phyloP scores from a whole-genome alignment of 2,888 invertebrate species.

The Pomacea canaliculata region DNA sequence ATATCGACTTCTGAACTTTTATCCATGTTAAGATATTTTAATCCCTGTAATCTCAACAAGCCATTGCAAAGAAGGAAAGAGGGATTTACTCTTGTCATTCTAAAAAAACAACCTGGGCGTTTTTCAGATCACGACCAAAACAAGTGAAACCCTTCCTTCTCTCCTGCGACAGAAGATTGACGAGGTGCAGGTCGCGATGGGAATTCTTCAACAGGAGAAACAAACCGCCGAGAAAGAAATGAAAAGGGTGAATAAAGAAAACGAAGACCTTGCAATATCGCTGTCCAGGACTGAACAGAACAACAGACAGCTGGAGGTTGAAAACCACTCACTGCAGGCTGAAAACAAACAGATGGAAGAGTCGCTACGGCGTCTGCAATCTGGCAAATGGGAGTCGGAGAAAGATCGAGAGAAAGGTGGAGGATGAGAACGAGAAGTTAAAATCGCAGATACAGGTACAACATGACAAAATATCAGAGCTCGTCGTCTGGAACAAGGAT shows the following conservation, averaged over 20 bases:
- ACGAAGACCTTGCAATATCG: slow-evolving; percentile 12
- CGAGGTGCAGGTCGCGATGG: slow-evolving; percentile 24
- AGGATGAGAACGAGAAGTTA: slow-evolving; percentile 26
- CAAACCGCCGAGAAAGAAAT: slow-evolving; percentile 18
- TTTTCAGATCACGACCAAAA: slow-evolving; percentile 1
- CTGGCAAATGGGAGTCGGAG: slow-evolving; percentile 10
- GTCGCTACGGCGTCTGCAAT: slow-evolving; percentile 16
- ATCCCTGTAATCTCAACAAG: too few species aligned
- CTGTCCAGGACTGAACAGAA: slow-evolving; percentile 11
- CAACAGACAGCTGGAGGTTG: slow-evolving; percentile 27
- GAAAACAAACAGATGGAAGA: slow-evolving; percentile 21
- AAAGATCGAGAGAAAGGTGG: slow-evolving; percentile 10
- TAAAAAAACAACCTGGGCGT: too few species aligned
- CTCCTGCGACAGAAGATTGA: slow-evolving; percentile 34
- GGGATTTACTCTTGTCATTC: too few species aligned
- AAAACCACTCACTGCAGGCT: slow-evolving; percentile 19
- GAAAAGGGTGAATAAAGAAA: slow-evolving; percentile 14
- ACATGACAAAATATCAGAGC: slow-evolving; percentile 3
- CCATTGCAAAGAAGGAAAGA: too few species aligned
- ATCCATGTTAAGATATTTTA: too few species aligned
- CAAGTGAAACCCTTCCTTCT: slow-evolving; percentile 11
- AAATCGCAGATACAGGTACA: slow-evolving; percentile 12
- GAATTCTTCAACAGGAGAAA: slow-evolving; percentile 27
- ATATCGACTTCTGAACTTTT: too few species aligned
- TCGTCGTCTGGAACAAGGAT: slow-evolving; percentile 15